A percentile compares a stretch with the other conserved stretches of the same genome.
These are phyloP conservation scores for Pygocentrus nattereri DNA, from an alignment of 2,797 vertebrate genomes.

Conservation along the genomic window DNA sequence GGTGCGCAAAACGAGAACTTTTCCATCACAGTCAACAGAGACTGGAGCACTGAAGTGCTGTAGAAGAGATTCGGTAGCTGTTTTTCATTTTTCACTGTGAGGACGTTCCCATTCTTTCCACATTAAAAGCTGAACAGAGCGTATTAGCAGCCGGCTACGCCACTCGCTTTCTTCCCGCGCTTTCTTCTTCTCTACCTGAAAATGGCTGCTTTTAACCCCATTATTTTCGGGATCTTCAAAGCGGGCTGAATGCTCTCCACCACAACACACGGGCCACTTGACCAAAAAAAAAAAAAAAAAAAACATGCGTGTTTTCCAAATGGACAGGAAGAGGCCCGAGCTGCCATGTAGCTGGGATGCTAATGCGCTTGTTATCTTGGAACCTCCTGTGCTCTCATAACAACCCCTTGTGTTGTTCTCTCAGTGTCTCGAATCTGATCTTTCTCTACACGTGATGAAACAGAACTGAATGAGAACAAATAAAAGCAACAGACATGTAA, in stretches of 20 bases:
- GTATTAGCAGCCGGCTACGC: neutral
- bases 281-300: slow-evolving; percentile 58
- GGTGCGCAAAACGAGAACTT: neutral
- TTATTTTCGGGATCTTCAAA: slow-evolving; percentile 84
- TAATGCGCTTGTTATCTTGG: slow-evolving; percentile 66
- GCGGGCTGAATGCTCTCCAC: slow-evolving; percentile 78
- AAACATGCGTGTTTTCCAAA: slow-evolving; percentile 82
- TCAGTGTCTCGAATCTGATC: slow-evolving; percentile 43
- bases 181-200: slow-evolving; percentile 66
- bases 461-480: neutral
- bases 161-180: slow-evolving; percentile 2
- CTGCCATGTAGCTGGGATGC: slow-evolving; percentile 74
- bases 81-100: no score
- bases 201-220: slow-evolving; percentile 80
- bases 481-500: no score
- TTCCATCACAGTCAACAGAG: neutral
- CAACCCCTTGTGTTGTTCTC: neutral
- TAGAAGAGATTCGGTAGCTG: neutral
- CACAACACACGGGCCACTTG: slow-evolving; percentile 72
- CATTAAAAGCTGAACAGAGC: slow-evolving; percentile 1
- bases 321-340: slow-evolving; percentile 78
- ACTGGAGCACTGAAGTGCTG: neutral
- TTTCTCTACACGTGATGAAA: slow-evolving; percentile 57
- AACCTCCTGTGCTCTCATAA: slow-evolving; percentile 2
- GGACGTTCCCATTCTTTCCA: neutral